Percentiles rank a stretch among this genome's conserved stretches.
Conservation (phyloP, 1,140 invertebrate species). For the Ostrea edulis region DNA sequence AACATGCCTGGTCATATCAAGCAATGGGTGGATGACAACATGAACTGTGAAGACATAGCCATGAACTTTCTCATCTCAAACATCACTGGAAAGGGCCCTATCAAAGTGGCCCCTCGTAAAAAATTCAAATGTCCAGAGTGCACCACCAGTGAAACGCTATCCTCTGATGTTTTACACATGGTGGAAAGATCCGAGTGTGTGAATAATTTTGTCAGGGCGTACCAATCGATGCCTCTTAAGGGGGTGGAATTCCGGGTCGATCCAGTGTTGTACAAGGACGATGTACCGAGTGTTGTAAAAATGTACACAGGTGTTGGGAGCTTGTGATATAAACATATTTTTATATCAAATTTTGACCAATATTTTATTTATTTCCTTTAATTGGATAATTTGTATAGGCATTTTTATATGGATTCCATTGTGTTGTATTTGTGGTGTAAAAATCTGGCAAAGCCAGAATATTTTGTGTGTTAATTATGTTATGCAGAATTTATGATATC, state of each 20-base stretch:
- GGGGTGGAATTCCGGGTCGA: constrained; percentile 96
- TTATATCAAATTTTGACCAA: background rate
- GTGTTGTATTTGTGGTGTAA: background rate
- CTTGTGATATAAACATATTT: constrained; percentile 81
- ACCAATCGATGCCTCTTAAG: constrained; percentile 92
- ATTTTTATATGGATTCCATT: no score
- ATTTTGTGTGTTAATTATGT: background rate
- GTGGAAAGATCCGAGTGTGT: constrained; percentile 95
- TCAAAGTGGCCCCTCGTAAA: constrained; percentile 98
- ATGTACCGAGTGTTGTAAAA: constrained; percentile 92
- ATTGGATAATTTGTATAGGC: background rate
- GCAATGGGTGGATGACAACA: constrained; percentile 98
- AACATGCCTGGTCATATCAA: constrained; percentile 94
- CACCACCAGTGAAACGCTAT: constrained; percentile 95
- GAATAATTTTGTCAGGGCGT: constrained; percentile 90
- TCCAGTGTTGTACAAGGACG: constrained; percentile 95
- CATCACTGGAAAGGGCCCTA: constrained; percentile 95
- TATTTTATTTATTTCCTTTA: background rate
- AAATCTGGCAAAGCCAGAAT: background rate
- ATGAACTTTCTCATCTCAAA: constrained; percentile 99
- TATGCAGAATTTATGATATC: background rate
- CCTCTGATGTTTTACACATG: constrained; percentile 94
- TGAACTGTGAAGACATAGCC: constrained; percentile 99
- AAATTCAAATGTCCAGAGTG: constrained; percentile 99
- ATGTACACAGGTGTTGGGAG: constrained; percentile 95